Conservation (phyloP, 2,888 invertebrate species). For the Frankliniella fusca region DNA sequence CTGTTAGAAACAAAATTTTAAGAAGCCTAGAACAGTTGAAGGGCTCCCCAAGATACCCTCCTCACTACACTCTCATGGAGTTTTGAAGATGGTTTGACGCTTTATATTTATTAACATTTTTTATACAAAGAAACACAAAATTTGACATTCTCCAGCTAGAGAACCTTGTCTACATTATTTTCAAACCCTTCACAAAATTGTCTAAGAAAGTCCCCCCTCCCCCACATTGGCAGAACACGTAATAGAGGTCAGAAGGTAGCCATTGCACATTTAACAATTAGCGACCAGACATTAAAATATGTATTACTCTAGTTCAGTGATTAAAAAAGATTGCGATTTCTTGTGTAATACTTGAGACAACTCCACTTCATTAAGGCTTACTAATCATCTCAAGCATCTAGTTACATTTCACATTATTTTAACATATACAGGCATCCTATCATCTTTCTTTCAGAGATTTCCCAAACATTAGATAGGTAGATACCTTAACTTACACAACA, state of each 20-base stretch:
- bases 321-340: constrained; percentile 5
- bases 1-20: background rate
- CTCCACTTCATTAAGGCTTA: background rate
- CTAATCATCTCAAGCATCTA: constrained; percentile 24
- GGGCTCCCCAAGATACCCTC: constrained; percentile 12
- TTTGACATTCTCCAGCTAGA: constrained; percentile 5
- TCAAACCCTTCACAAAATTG: constrained; percentile 17
- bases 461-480: constrained; percentile 23
- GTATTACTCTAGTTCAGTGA: constrained; percentile 20
- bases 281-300: constrained; percentile 23
- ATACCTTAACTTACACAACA: constrained; percentile 23
- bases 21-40: constrained; percentile 12
- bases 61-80: background rate
- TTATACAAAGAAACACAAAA: constrained; percentile 25
- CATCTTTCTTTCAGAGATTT: constrained; percentile 17
- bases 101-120: constrained; percentile 13
- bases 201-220: constrained; percentile 14
- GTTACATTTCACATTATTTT: constrained; percentile 18
- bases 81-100: background rate
- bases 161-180: constrained; percentile 17
- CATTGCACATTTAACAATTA: background rate
- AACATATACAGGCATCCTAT: background rate
- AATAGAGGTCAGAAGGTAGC: constrained; percentile 11
- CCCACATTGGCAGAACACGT: constrained; percentile 25
- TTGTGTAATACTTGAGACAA: constrained; percentile 17